Conservation (phyloP, 2,113 vertebrate genomes). For the Glaucidium brasilianum region DNA sequence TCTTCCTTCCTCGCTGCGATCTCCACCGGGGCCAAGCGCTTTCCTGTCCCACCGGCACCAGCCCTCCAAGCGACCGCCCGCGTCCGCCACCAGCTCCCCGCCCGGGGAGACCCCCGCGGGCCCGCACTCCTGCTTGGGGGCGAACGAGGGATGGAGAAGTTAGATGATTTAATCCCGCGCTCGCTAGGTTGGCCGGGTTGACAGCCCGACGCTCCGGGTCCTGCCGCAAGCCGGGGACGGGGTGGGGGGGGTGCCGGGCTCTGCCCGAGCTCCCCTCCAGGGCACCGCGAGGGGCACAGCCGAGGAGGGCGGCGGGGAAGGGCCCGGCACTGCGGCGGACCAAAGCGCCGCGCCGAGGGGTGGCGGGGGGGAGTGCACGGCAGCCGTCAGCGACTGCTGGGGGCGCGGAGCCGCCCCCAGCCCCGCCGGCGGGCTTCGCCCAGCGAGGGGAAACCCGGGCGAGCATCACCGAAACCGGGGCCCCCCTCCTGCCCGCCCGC, state of each 20-base stretch:
- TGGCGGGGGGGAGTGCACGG: background rate
- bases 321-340: background rate
- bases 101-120: background rate
- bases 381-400: background rate
- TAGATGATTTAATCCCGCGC: background rate
- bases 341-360: background rate
- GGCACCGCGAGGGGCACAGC: background rate
- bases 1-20: background rate
- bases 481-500: background rate
- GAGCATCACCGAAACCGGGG: background rate
- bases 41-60: background rate
- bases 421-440: background rate
- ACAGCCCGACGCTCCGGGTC: background rate
- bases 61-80: background rate
- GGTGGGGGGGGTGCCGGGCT: background rate
- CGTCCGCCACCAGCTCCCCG: background rate
- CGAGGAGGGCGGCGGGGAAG: no score
- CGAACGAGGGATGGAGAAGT: no score
- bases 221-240: background rate
- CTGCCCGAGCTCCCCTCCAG: background rate
- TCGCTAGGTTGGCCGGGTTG: no score
- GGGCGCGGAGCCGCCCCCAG: background rate
- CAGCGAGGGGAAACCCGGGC: background rate
- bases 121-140: rapidly evolving
- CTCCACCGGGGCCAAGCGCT: background rate